Evolutionary conservation across 1,140 invertebrate genomes (phyloP).

Genomic region (Araneus ventricosus): DNA sequence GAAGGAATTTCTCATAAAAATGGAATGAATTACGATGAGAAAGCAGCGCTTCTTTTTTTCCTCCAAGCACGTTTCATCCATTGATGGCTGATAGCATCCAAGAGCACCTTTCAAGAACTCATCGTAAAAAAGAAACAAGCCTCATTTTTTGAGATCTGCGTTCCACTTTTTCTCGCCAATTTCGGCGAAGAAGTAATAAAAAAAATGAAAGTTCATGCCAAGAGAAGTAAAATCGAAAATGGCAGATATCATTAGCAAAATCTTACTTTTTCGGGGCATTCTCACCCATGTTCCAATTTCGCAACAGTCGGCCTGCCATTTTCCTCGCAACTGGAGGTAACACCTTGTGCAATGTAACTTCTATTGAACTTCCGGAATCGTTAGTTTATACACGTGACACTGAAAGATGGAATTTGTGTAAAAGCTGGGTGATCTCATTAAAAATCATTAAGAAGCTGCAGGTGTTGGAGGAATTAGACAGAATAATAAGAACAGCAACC

Average conservation of each 20-base stretch:
- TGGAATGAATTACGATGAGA: not conserved
- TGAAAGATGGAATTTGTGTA: not conserved
- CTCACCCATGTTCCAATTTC: constrained; percentile 16
- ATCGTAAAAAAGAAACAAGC: not conserved
- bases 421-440: not conserved
- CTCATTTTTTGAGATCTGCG: not conserved
- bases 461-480: not conserved
- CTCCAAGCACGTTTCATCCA: not conserved
- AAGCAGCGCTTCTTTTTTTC: not conserved
- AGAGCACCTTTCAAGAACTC: not conserved
- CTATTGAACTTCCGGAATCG: constrained; percentile 4
- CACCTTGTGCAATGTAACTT: not conserved
- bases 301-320: not conserved
- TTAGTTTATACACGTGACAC: not conserved
- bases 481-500: not conserved
- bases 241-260: not conserved
- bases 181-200: not conserved
- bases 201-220: not conserved
- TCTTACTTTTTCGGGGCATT: not conserved
- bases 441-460: not conserved
- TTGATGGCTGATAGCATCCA: not conserved
- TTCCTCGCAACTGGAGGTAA: constrained; percentile 2
- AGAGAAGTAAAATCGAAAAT: not conserved
- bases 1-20: not conserved
- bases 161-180: not conserved